phyloP scores from a whole-genome alignment of 2,888 invertebrate genomes.

The Orthosia incerta region DNA sequence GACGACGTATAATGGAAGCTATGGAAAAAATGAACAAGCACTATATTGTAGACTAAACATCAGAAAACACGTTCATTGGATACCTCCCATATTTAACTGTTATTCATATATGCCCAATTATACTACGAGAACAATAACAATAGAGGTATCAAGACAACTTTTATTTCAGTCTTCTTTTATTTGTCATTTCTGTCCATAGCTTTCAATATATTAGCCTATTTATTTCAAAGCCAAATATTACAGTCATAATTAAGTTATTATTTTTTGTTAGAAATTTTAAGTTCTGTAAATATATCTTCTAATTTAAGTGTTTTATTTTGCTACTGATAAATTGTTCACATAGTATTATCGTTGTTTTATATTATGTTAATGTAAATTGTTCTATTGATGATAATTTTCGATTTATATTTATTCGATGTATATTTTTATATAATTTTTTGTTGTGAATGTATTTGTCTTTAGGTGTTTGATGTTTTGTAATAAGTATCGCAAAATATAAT shows the following conservation, averaged over 20 bases:
- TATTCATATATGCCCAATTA: conserved; percentile 13
- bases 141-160: conserved; percentile 8
- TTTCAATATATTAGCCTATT: conserved; percentile 90
- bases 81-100: conserved; percentile 23
- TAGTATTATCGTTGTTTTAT: conserved; percentile 90
- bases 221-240: conserved; percentile 91
- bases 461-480: conserved; percentile 78
- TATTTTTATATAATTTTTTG: conserved; percentile 83
- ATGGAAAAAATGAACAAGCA: conserved; percentile 77
- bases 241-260: conserved; percentile 89
- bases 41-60: conserved; percentile 55
- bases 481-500: conserved; percentile 60
- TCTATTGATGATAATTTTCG: conserved; percentile 79
- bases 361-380: conserved; percentile 86
- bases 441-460: conserved; percentile 82
- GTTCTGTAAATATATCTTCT: conserved; percentile 89
- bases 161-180: conserved; percentile 32
- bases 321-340: conserved; percentile 83
- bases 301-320: conserved; percentile 87
- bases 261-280: conserved; percentile 87
- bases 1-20: conserved; percentile 90
- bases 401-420: conserved; percentile 88
- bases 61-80: conserved; percentile 49
- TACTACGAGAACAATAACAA: conserved; percentile 16
- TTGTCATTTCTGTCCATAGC: conserved; percentile 79